A percentile compares a stretch with the other conserved stretches of the same genome.
Evolutionary conservation across 2,797 vertebrate species (phyloP).

Genomic region (Siniperca scherzeri): DNA sequence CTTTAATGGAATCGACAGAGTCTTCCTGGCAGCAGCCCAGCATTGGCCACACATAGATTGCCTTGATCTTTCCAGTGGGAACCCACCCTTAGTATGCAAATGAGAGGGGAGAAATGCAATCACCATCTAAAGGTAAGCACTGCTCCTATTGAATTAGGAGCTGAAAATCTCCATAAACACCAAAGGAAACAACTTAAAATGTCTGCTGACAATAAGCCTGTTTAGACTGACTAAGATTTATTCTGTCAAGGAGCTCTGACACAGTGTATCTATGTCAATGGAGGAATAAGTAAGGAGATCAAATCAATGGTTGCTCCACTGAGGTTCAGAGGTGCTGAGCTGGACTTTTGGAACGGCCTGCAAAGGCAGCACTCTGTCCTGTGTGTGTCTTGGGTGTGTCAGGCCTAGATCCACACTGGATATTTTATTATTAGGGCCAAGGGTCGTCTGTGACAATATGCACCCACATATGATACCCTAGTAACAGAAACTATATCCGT

Average conservation of each 20-base stretch:
- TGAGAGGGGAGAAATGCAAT: constrained; percentile 72
- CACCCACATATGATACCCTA: constrained; percentile 25
- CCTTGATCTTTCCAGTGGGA: constrained; percentile 85
- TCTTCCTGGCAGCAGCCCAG: constrained; percentile 80
- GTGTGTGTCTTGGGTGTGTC: constrained; percentile 50
- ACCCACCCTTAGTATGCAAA: constrained; percentile 82
- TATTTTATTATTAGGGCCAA: constrained; percentile 50
- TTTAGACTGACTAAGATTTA: constrained; percentile 71
- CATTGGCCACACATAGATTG: constrained; percentile 83
- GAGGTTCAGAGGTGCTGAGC: constrained; percentile 82
- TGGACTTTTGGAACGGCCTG: constrained; percentile 73
- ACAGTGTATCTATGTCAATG: constrained; percentile 80
- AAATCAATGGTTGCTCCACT: constrained; percentile 74
- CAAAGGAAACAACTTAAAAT: constrained; percentile 71
- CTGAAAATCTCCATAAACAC: constrained; percentile 79
- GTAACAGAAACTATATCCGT: constrained; percentile 22
- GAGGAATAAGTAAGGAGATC: constrained; percentile 80
- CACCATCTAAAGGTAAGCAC: constrained; percentile 66
- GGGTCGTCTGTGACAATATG: constrained; percentile 35
- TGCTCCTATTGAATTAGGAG: constrained; percentile 70
- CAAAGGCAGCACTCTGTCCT: constrained; percentile 71
- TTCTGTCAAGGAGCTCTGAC: constrained; percentile 74
- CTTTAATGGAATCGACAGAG: constrained; percentile 88
- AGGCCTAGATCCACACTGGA: constrained; percentile 28
- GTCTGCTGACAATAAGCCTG: constrained; percentile 75